These are phyloP conservation scores for Ornithoptera priamus DNA, from an alignment of 2,888 invertebrate genomes.

Conservation along the genomic window DNA sequence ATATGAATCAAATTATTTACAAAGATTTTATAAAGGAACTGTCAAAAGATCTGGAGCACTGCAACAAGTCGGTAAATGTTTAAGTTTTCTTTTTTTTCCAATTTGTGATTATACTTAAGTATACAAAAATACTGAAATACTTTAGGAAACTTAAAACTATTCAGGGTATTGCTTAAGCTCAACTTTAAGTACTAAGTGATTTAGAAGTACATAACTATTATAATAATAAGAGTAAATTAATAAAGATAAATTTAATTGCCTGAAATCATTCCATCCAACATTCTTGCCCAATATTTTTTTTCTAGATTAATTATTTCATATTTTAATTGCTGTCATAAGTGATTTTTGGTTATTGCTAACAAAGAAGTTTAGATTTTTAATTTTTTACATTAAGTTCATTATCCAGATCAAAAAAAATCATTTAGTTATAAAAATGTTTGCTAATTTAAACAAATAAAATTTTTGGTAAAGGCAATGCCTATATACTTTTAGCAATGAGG, in stretches of 20 bases:
- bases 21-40: constrained; percentile 82
- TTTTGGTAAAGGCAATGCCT: neutral
- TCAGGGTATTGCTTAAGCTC: constrained; percentile 16
- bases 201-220: constrained; percentile 7
- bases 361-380: neutral
- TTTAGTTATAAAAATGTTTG: neutral
- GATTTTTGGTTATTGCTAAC: neutral
- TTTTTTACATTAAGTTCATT: neutral
- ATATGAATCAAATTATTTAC: constrained; percentile 85
- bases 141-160: neutral
- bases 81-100: constrained; percentile 37
- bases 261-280: neutral
- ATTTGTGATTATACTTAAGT: constrained; percentile 5
- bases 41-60: constrained; percentile 58
- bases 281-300: neutral
- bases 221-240: neutral
- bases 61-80: constrained; percentile 48
- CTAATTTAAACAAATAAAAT: neutral
- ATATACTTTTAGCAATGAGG: neutral
- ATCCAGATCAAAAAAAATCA: neutral
- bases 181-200: constrained; percentile 18
- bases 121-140: neutral
- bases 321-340: neutral
- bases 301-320: no score
- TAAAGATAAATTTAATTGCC: constrained; percentile 11